phyloP scores from a whole-genome alignment of 2,888 invertebrate species.

The Noctua fimbriata region DNA sequence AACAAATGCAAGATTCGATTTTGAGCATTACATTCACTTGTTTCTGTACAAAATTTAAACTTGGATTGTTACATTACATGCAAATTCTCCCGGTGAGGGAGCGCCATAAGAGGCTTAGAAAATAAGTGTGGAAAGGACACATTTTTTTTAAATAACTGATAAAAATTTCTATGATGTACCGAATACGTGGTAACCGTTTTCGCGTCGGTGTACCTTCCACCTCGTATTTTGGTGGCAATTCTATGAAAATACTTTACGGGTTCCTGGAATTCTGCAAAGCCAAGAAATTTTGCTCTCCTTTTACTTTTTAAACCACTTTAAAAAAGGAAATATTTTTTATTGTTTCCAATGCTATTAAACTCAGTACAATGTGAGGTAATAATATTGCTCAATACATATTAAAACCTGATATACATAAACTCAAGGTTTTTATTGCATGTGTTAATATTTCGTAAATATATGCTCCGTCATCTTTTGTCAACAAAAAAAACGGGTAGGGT shows the following conservation, averaged over 20 bases:
- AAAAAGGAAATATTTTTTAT: neutral
- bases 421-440: constrained; percentile 23
- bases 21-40: no score
- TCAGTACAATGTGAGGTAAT: neutral
- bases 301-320: neutral
- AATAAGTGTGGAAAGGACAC: neutral
- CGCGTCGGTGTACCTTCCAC: no score
- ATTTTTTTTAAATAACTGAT: no score
- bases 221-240: no score
- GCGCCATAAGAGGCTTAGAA: neutral
- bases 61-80: no score
- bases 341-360: neutral
- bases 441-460: constrained; percentile 3
- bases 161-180: no score
- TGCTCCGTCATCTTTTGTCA: neutral
- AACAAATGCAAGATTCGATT: no score
- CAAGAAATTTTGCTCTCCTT: neutral
- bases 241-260: neutral
- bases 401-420: constrained; percentile 20
- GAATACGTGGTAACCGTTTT: no score
- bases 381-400: constrained; percentile 23
- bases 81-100: no score
- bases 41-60: no score
- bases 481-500: neutral
- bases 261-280: neutral